These are phyloP conservation scores for Xenentodon cancila DNA, from an alignment of 2,797 vertebrate species.

Conservation along the genomic window DNA sequence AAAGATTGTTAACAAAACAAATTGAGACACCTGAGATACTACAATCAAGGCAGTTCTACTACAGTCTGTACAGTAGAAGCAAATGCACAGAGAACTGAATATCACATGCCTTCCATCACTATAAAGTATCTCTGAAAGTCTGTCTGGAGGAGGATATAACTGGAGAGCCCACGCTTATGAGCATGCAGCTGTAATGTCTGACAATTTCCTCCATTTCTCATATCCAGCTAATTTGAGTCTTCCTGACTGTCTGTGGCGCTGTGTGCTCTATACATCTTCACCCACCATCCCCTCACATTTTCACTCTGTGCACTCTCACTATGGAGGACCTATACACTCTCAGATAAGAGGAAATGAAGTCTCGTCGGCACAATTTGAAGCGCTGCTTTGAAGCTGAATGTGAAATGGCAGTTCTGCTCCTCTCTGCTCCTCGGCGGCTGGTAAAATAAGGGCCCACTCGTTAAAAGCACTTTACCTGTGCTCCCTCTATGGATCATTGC, in stretches of 20 bases:
- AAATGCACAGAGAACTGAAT: slow-evolving; percentile 51
- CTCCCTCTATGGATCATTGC: slow-evolving; percentile 77
- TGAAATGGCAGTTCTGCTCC: slow-evolving; percentile 69
- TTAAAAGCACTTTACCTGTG: slow-evolving; percentile 83
- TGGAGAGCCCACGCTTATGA: slow-evolving; percentile 54
- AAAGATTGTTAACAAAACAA: slow-evolving; percentile 2
- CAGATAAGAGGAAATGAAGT: slow-evolving; percentile 83
- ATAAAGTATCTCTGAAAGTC: slow-evolving; percentile 62
- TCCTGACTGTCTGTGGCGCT: slow-evolving; percentile 59
- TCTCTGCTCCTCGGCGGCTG: slow-evolving; percentile 69
- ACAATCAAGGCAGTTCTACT: slow-evolving; percentile 22
- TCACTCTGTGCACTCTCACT: slow-evolving; percentile 70
- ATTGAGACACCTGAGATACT: slow-evolving; percentile 7
- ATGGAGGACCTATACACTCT: slow-evolving; percentile 77
- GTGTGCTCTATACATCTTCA: slow-evolving; percentile 73
- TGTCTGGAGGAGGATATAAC: slow-evolving; percentile 68
- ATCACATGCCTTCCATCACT: slow-evolving; percentile 46
- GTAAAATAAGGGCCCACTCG: slow-evolving; percentile 79
- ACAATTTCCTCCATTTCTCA: slow-evolving; percentile 74
- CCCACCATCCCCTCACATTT: slow-evolving; percentile 77
- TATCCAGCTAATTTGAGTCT: slow-evolving; percentile 76
- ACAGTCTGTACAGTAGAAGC: slow-evolving; percentile 25
- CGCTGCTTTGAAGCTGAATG: slow-evolving; percentile 79
- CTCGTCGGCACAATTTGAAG: slow-evolving; percentile 80
- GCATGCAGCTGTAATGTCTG: slow-evolving; percentile 64